These are phyloP conservation scores for Syngnathus floridae DNA, from an alignment of 2,113 vertebrate genomes.

Conservation along the genomic window DNA sequence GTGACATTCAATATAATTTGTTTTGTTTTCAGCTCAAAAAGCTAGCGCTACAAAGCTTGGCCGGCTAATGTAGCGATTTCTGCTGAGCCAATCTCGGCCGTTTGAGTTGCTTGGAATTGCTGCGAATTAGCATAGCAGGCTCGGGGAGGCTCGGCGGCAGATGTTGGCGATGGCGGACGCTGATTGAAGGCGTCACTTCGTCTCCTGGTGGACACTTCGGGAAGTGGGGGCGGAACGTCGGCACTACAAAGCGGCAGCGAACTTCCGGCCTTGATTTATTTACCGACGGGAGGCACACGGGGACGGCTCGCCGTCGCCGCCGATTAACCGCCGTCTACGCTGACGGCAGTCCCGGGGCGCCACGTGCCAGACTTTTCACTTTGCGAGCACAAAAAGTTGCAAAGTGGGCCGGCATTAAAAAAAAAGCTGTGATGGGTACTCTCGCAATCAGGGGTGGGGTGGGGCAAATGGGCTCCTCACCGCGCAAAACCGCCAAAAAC, in stretches of 20 bases:
- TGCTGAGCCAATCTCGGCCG: neutral
- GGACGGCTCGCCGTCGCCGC: constrained; percentile 41
- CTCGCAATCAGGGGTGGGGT: constrained; percentile 21
- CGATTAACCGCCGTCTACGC: constrained; percentile 56
- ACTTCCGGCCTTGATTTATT: constrained; percentile 40
- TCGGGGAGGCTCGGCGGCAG: neutral
- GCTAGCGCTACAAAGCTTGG: no score
- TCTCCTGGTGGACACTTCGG: constrained; percentile 16
- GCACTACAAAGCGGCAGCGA: constrained; percentile 53
- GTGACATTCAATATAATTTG: neutral
- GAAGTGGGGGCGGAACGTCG: neutral
- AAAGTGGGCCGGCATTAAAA: constrained; percentile 33
- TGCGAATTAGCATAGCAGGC: neutral
- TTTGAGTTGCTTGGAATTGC: neutral
- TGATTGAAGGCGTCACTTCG: constrained; percentile 49
- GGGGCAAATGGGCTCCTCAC: neutral
- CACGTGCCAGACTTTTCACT: constrained; percentile 33
- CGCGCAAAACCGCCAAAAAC: neutral
- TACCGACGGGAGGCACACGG: constrained; percentile 24
- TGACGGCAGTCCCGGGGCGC: constrained; percentile 51
- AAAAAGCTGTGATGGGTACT: constrained; percentile 41
- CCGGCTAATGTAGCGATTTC: no score
- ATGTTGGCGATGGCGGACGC: constrained; percentile 7
- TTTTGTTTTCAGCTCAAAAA: neutral
- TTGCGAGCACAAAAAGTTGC: constrained; percentile 30